Base-by-base conservation (phyloP, 2,888 invertebrate genomes). In the Meliscaeva auricollis region DNA sequence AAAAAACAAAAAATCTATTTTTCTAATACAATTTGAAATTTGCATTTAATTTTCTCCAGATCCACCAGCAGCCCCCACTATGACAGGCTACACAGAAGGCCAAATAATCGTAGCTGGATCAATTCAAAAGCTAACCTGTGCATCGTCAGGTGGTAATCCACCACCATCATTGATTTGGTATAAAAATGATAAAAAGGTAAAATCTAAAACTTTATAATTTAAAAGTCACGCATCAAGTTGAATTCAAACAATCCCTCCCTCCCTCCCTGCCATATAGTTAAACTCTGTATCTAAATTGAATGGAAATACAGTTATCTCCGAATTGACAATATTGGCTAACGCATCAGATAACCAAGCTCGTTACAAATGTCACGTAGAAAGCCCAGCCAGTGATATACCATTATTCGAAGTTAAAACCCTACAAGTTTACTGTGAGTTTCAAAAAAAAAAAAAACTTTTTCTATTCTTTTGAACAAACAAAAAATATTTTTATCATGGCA, bases 291-390 rank as follows among this genome's bases (percentile, higher is more conserved):
- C 89, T 5, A 91, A 90, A 78, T 52, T 89, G 4, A 87, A 87
- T 58, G 91, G 90, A 9, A 90, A 88, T 7, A 90, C 91, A 69
- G 90, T 91, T 13, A 85, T 79, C 50, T 91, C 91, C 0, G 91
- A 91, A 44, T 76, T 91, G 35, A 90, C 90, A 4, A 88, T 91
- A 5, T 68, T 91, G 69, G 89, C 91, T 0, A 91, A 91, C 77
- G 89, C 91, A 17, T 90, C 91, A 15, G 91, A 91, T 38, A 91
- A 91, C 58, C 90, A 90, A 87, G 91, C 91, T 69, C 91, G 90
- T 48, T 91, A 91, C 78, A 91, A 91, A 78, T 91, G 91, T 70
- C 91, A 91, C 44, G 90, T 91, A 0, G 90, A 91, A 64, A 91
- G 89, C 68, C 89, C 91, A 0, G 91, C 91, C 41, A 90, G 90